Evolutionary conservation across 2,113 vertebrate genomes (phyloP).

Genomic region (Carassius gibelio): DNA sequence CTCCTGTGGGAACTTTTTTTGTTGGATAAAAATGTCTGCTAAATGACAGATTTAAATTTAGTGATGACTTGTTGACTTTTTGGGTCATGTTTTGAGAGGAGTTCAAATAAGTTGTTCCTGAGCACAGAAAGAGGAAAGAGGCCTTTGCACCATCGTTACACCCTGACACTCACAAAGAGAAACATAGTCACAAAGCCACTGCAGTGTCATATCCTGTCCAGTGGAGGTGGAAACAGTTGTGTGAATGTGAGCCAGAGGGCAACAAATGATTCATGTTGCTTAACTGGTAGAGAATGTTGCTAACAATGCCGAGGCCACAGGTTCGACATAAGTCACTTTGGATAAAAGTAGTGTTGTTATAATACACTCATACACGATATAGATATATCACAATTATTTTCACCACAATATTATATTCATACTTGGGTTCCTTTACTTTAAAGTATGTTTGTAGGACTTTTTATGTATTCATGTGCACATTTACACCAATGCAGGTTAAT

Average conservation of each 20-base stretch:
- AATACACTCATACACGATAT: neutral
- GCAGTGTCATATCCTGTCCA: neutral
- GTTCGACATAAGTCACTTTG: neutral
- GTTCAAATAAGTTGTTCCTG: neutral
- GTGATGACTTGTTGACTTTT: conserved; percentile 34
- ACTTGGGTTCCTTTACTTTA: neutral
- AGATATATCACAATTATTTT: neutral
- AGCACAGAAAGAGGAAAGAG: neutral
- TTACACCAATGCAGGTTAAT: neutral
- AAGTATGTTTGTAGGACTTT: too few relatives aligned
- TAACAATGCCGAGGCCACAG: neutral
- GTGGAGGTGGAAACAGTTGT: neutral
- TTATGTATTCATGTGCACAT: neutral
- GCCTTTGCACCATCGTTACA: neutral
- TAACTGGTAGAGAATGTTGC: neutral
- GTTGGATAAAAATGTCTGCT: conserved; percentile 5
- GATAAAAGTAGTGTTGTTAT: neutral
- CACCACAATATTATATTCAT: neutral
- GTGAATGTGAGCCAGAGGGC: neutral
- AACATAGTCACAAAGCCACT: neutral
- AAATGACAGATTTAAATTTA: conserved; percentile 29
- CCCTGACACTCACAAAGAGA: neutral
- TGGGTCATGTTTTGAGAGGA: neutral
- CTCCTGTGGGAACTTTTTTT: conserved; percentile 8
- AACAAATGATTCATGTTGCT: neutral